phyloP scores from a whole-genome alignment of 2,888 invertebrate species.

The Rapana venosa region DNA sequence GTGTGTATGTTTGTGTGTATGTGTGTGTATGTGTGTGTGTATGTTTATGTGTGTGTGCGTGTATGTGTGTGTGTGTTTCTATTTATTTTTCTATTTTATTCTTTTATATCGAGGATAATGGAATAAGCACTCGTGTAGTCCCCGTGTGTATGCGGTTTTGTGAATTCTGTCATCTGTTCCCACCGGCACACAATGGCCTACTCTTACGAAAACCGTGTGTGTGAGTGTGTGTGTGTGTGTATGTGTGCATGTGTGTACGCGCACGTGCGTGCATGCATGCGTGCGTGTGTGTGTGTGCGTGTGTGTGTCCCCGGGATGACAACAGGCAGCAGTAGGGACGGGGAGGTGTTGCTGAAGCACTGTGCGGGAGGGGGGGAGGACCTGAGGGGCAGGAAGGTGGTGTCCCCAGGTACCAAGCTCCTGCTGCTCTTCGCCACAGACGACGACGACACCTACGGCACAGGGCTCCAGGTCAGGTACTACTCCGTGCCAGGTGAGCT shows the following conservation, averaged over 20 bases:
- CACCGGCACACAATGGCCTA: too few species aligned
- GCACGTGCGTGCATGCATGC: not conserved
- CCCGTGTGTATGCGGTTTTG: too few species aligned
- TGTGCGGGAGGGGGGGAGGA: not conserved
- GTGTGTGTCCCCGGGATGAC: too few species aligned
- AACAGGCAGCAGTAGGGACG: not conserved
- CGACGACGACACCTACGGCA: not conserved
- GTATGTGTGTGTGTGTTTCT: not conserved
- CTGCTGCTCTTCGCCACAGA: slow-evolving; percentile 1
- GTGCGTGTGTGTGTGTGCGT: not conserved
- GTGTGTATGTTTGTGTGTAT: not conserved
- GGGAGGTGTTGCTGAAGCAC: slow-evolving; percentile 9
- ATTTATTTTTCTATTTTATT: too few species aligned
- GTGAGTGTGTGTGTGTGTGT: not conserved
- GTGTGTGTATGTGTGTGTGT: not conserved
- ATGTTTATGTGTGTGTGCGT: not conserved
- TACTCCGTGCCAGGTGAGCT: slow-evolving; percentile 14
- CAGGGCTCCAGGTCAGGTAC: not conserved
- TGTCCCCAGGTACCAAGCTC: not conserved
- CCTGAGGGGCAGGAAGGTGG: not conserved
- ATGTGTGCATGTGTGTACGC: not conserved
- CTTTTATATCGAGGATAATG: too few species aligned
- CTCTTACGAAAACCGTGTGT: too few species aligned
- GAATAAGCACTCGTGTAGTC: too few species aligned
- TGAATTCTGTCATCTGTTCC: too few species aligned